phyloP scores from a whole-genome alignment of 2,888 invertebrate genomes.

The Hybos culiciformis region DNA sequence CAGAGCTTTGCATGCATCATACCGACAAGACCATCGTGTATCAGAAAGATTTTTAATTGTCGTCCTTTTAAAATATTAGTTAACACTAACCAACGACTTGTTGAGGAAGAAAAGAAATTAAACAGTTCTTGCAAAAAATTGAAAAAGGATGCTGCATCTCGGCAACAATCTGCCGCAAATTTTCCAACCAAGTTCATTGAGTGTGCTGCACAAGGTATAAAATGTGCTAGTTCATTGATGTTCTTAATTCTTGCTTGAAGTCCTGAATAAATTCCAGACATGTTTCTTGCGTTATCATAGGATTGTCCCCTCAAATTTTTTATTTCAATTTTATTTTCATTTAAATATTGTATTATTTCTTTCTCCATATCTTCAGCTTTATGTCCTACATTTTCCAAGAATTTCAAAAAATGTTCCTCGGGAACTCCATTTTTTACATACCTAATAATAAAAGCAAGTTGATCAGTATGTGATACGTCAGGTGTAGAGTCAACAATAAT shows the following conservation, averaged over 20 bases:
- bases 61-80: not conserved
- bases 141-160: not conserved
- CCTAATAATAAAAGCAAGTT: not conserved
- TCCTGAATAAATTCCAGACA: not conserved
- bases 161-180: conserved; percentile 1
- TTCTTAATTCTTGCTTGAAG: conserved; percentile 1
- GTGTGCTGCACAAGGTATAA: not conserved
- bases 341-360: conserved; percentile 5
- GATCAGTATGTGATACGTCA: conserved; percentile 13
- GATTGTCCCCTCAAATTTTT: not conserved
- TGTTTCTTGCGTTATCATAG: not conserved
- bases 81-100: not conserved
- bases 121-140: not conserved
- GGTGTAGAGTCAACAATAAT: conserved; percentile 15
- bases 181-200: not conserved
- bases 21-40: not conserved
- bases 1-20: not conserved
- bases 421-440: conserved; percentile 7
- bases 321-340: conserved; percentile 1
- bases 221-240: not conserved
- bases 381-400: conserved; percentile 1
- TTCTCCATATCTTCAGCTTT: conserved; percentile 11
- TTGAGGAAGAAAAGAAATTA: not conserved
- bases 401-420: conserved; percentile 4
- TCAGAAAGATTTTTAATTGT: not conserved